Base-by-base conservation (phyloP, 2,888 invertebrate species). In the Drosophila tripunctata region DNA sequence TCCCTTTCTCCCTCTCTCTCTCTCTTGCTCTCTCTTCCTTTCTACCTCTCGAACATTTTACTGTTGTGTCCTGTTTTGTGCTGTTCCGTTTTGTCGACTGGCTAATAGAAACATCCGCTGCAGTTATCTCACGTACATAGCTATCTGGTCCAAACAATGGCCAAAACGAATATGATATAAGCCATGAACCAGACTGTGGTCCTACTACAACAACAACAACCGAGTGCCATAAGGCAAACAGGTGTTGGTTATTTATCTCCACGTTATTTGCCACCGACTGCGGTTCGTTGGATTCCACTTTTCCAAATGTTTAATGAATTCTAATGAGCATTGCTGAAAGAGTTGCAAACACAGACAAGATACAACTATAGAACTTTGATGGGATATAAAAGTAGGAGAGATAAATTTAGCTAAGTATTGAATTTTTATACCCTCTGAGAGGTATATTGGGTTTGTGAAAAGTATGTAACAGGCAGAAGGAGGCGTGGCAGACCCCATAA, bases 51-150 rank as follows among this genome's bases (percentile, higher is more conserved):
- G n/a, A n/a, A n/a, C n/a, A n/a, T n/a, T 38, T 10, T 38, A n/a
- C 27, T 21, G 4, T 33, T 10, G 27, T 22, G 12, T 45, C 12
- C n/a, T 27, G 27, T 40, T 35, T 51, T 27, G 43, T 21, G 3
- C 40, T 21, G n/a, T n/a, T 8, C 22, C 19, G 27, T 57, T 31
- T 15, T 50, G 40, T 36, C 17, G 33, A n/a, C n/a, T 30, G 55
- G 60, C 76, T 78, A 77, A 77, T 77, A 77, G 74, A 77, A 74
- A 77, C 64, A 74, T 77, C 60, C 69, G 63, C 19, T 41, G 73
- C 69, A 73, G 63, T 52, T 76, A 76, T 63, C 76, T 75, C 75
- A 72, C 76, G 76, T 75, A 72, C 69, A 48, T n/a, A n/a, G n/a
- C n/a, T n/a, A n/a, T 24, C 24, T 27, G 19, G 69, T 36, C 54